These are phyloP conservation scores for Phymanthus crucifer DNA, from an alignment of 92 coral and sea anemone genomes.

Conservation along the genomic window DNA sequence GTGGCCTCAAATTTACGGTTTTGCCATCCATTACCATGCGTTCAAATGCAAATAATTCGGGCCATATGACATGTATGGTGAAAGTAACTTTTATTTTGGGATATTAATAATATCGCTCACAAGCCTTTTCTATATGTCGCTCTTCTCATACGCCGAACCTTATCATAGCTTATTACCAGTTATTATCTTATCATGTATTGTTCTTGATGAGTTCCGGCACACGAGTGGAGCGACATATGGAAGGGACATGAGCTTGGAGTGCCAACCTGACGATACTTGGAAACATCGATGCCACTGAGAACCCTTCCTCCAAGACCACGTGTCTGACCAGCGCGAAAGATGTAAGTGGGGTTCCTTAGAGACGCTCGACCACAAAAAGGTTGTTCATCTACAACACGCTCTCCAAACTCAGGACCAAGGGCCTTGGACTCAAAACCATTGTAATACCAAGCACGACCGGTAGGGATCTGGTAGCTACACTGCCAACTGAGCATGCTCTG, in stretches of 20 bases:
- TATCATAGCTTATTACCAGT: no score
- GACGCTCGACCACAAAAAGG: conserved; percentile 77
- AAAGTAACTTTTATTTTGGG: background rate
- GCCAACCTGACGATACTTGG: conserved; percentile 70
- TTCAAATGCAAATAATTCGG: background rate
- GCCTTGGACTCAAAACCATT: conserved; percentile 65
- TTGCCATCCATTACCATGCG: background rate
- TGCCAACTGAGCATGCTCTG: conserved; percentile 66
- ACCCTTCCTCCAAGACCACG: conserved; percentile 51
- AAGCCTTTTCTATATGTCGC: no score
- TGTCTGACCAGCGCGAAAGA: conserved; percentile 63
- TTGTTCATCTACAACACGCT: conserved; percentile 52
- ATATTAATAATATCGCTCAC: background rate
- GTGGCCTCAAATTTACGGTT: background rate
- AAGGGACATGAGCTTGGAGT: no score
- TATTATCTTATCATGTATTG: no score
- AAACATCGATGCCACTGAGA: conserved; percentile 56
- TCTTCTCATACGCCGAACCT: no score
- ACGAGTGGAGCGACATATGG: no score
- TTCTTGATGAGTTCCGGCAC: no score
- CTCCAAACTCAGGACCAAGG: conserved; percentile 63
- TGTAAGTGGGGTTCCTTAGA: conserved; percentile 56
- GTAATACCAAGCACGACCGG: conserved; percentile 72
- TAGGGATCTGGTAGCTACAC: conserved; percentile 62
- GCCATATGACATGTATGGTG: no score